These are phyloP conservation scores for Nomada lathburiana DNA, from an alignment of 2,888 invertebrate species.

Conservation along the genomic window DNA sequence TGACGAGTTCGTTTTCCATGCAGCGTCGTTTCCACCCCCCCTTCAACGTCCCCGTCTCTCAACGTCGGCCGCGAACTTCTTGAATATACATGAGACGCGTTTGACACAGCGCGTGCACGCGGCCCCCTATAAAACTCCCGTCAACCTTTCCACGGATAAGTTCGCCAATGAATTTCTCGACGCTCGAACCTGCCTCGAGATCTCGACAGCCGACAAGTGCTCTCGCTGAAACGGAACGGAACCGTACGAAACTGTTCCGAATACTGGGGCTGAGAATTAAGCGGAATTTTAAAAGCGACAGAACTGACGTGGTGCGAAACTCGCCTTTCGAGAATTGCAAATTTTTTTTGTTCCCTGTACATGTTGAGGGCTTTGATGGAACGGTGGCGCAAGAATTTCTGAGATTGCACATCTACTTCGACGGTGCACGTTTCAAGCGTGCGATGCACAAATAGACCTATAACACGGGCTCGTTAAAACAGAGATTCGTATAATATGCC, in stretches of 20 bases:
- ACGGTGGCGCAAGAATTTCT: neutral
- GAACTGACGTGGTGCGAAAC: slow-evolving; percentile 3
- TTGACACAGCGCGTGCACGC: slow-evolving; percentile 42
- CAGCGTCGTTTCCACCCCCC: neutral
- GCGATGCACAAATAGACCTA: too few relatives aligned
- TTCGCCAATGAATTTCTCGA: slow-evolving; percentile 33
- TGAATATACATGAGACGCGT: slow-evolving; percentile 68
- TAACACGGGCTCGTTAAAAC: too few relatives aligned
- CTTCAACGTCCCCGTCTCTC: neutral
- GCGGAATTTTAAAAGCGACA: slow-evolving; percentile 25
- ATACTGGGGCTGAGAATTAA: neutral
- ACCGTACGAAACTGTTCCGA: slow-evolving; percentile 7
- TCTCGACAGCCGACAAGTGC: neutral
- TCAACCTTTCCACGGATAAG: slow-evolving; percentile 33
- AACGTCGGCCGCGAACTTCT: slow-evolving; percentile 45
- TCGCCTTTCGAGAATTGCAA: slow-evolving; percentile 31
- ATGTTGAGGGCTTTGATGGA: neutral
- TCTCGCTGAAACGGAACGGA: slow-evolving; percentile 3
- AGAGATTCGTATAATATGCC: too few relatives aligned
- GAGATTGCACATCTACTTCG: neutral
- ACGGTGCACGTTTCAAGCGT: too few relatives aligned
- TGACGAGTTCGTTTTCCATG: slow-evolving; percentile 61
- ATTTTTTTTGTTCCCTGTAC: neutral
- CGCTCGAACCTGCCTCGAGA: slow-evolving; percentile 6
- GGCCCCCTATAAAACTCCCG: slow-evolving; percentile 38